Percentiles rank a stretch among this genome's conserved stretches.
Conservation (phyloP, 2,113 vertebrate genomes). For the Toxostoma redivivum region DNA sequence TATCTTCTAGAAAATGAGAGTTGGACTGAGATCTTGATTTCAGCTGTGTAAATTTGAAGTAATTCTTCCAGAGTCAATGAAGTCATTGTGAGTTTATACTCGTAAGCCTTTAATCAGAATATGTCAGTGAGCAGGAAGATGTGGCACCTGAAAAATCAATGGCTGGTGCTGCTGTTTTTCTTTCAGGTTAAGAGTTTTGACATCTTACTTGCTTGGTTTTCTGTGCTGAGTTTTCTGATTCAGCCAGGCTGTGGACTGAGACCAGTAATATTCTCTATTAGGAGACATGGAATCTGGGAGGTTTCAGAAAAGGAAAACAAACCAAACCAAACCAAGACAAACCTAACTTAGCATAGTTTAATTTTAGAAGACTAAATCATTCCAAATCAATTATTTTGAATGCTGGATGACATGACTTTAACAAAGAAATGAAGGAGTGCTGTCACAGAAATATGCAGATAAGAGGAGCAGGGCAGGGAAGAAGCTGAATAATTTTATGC, state of each 20-base stretch:
- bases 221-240: not conserved
- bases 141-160: constrained; percentile 22
- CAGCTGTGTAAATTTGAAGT: not conserved
- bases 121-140: not conserved
- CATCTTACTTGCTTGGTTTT: not conserved
- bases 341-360: not conserved
- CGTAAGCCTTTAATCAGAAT: constrained; percentile 26
- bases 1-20: not conserved
- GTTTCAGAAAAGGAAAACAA: not conserved
- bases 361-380: not conserved
- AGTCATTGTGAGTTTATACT: not conserved
- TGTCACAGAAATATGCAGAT: not conserved
- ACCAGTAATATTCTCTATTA: not conserved
- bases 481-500: not conserved
- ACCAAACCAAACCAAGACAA: not conserved
- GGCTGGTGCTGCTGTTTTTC: not conserved
- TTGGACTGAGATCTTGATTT: not conserved
- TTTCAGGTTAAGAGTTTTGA: not conserved
- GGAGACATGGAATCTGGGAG: not conserved
- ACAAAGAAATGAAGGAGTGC: not conserved
- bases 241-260: not conserved
- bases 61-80: not conserved
- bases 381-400: not conserved
- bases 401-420: not conserved
- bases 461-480: not conserved